Evolutionary conservation across 2,113 vertebrate genomes (phyloP), one percentile per base, ranked within the genome.

Genomic region (Mugil cephalus): DNA sequence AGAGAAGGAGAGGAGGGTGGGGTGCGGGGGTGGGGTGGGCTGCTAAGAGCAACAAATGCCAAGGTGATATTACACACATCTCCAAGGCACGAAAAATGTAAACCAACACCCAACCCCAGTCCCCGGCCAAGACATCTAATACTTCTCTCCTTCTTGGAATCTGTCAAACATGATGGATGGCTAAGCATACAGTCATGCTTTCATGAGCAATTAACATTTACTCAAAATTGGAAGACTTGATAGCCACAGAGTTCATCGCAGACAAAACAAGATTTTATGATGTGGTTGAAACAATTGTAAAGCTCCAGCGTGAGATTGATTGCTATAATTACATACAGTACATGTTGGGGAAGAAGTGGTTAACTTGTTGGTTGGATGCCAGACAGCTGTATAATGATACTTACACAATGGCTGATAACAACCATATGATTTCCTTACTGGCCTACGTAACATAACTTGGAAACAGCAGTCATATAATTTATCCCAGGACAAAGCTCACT

Each of bases 11-110:
- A 52, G 64, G 39, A 36, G 50, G 61, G 50, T 17, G 19, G 3
- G 17, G 50, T 10, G 4, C 40, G 42, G 15, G 15, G 6, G 43
- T 51, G 50, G 4, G n/a, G n/a, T n/a, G n/a, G n/a, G n/a, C n/a
- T n/a, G n/a, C 35, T 48, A 59, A 75, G 71, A 51, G 78, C 63
- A 79, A 79, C 73, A 89, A 79, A 85, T 77, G 55, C 83, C 83
- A 85, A 90, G 81, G 79, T 82, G 87, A 86, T 89, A 83, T 79
- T 78, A 60, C 71, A 76, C 70, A 72, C 71, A 75, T 74, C 86
- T 80, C 53, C 52, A 34, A 69, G 79, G 64, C 77, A 79, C 18
- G 17, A 82, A 86, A 82, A 85, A 72, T 62, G 63, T 74, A 84
- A 78, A 80, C 60, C 72, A 75, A 85, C 76, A 80, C 79, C 62